Base-by-base conservation (phyloP, 2,113 vertebrate species). In the Chinchilla lanigera region DNA sequence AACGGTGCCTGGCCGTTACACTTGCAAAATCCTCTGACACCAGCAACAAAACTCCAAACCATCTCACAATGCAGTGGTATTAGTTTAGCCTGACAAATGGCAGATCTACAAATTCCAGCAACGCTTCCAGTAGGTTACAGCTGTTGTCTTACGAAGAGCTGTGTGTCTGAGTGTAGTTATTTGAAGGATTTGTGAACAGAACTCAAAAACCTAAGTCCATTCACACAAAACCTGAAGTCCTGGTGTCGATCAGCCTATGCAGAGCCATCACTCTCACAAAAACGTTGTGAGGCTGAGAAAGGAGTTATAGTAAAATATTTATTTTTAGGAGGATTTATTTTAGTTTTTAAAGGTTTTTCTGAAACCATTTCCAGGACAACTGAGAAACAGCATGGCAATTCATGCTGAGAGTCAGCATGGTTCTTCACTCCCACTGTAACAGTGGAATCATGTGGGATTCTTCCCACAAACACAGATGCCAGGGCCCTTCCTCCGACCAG, bases 261-360 rank as follows among this genome's bases (percentile, higher is more conserved):
- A 50, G 84, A 54, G 28, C 63, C 33, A 4, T 41, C 35, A 65
- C 30, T 19, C 20, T 80, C 1, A 35, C 26, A 35, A 82, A 58
- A 50, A 56, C 60, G 94, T 94, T 90, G 73, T 73, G 13, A 83
- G 38, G 65, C 17, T 78, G 22, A 89, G 78, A 69, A 71, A 28
- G 41, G 14, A 93, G 88, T 86, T 44, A 41, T 65, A 77, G 69
- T 50, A 80, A 60, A 69, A 28, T n/a, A 50, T n/a, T 88, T 80
- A 26, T 16, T 85, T 88, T 81, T 33, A 7, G 38, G 58, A 95
- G 11, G n/a, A 89, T 73, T 89, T 94, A 67, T 90, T 84, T 92
- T 13, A 44, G 69, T 86, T 28, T 95, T 89, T 92, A 75, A 81
- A 90, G 12, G 14, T 60, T 58, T 86, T 67, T 69, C 38, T 86